Conservation (phyloP, 2,113 vertebrate genomes). For the Trochalopteron elliotii region DNA sequence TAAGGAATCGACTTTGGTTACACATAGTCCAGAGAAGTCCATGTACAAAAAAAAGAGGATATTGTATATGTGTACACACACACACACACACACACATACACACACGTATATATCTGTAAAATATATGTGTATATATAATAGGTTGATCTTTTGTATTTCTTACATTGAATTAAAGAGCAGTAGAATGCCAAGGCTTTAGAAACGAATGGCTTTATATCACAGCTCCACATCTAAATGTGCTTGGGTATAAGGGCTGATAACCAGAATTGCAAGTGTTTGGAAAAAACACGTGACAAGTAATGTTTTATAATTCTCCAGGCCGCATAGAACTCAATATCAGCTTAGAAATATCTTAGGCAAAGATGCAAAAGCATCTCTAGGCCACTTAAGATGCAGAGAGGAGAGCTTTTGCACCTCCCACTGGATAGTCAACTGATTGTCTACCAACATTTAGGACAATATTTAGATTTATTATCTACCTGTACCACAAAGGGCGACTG, state of each 20-base stretch:
- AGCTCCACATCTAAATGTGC: not conserved
- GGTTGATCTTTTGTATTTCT: not conserved
- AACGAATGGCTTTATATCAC: not conserved
- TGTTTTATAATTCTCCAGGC: not conserved
- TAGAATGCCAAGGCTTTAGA: not conserved
- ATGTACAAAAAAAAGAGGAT: not conserved
- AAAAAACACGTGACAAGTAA: rapidly evolving
- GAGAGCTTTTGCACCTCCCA: not conserved
- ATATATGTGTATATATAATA: not conserved
- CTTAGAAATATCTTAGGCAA: not conserved
- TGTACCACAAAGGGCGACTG: not conserved
- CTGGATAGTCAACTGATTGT: not conserved
- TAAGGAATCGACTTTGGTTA: not conserved
- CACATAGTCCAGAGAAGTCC: not conserved
- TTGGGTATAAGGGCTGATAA: not conserved
- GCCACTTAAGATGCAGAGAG: not conserved
- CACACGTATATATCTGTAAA: not conserved
- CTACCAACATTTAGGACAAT: not conserved
- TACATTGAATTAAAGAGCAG: not conserved
- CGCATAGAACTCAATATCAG: not conserved
- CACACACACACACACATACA: rapidly evolving
- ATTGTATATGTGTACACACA: not conserved
- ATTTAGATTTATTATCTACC: not conserved
- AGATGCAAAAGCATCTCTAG: not conserved
- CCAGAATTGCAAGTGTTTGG: not conserved